Conservation (phyloP, 2,888 invertebrate genomes). For the Agrochola circellaris region DNA sequence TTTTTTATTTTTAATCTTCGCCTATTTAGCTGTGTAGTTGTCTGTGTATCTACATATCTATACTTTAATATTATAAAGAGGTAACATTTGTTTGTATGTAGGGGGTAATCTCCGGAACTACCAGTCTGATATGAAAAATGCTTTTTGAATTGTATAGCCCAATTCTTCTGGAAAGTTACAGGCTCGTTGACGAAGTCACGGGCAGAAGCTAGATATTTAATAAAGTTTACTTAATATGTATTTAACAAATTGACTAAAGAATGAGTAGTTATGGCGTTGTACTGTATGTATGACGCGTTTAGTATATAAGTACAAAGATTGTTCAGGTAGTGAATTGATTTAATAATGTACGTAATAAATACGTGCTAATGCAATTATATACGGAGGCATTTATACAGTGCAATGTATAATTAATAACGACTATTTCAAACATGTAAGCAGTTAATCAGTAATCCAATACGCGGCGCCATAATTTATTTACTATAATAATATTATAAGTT, state of each 20-base stretch:
- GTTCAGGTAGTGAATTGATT: conserved; percentile 8
- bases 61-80: too few species aligned
- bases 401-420: conserved; percentile 17
- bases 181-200: too few species aligned
- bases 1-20: neutral
- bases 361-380: conserved; percentile 19
- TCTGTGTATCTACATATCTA: too few species aligned
- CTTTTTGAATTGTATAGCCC: too few species aligned
- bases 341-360: conserved; percentile 11
- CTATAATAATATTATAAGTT: conserved; percentile 18
- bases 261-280: neutral
- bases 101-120: too few species aligned
- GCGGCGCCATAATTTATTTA: conserved; percentile 39
- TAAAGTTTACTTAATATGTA: neutral
- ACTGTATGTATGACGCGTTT: neutral
- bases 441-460: conserved; percentile 2
- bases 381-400: conserved; percentile 21
- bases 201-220: neutral
- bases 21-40: neutral
- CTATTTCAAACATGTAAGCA: conserved; percentile 22
- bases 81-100: too few species aligned
- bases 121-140: too few species aligned
- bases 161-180: too few species aligned
- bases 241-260: neutral
- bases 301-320: neutral